These are phyloP conservation scores for Drosophila kohkoa DNA, from an alignment of 1,140 invertebrate species.

Conservation along the genomic window DNA sequence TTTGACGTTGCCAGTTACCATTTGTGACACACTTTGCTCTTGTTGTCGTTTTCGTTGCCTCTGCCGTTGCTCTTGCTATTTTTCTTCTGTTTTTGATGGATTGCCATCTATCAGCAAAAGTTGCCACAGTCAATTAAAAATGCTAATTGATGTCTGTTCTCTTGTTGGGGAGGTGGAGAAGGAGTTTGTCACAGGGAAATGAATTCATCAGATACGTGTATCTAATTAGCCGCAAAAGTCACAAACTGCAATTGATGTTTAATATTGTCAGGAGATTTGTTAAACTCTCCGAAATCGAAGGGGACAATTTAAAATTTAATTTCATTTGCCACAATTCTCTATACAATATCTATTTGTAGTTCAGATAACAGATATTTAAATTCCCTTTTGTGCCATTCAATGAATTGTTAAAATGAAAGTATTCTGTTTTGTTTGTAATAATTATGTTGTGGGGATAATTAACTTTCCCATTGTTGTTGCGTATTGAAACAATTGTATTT, in stretches of 20 bases:
- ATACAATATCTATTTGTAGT: neutral
- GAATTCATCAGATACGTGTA: slow-evolving; percentile 18
- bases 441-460: no score
- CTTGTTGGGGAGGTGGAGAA: neutral
- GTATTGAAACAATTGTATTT: no score
- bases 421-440: neutral
- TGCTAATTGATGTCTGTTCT: slow-evolving; percentile 69
- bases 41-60: slow-evolving; percentile 11
- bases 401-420: neutral
- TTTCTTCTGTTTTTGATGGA: slow-evolving; percentile 40
- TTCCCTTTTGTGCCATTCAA: neutral
- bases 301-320: slow-evolving; percentile 9
- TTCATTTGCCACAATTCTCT: neutral
- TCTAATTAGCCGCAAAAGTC: slow-evolving; percentile 43
- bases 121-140: slow-evolving; percentile 71
- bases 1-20: slow-evolving; percentile 48
- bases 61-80: slow-evolving; percentile 1
- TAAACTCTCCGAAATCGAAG: slow-evolving; percentile 6
- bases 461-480: no score
- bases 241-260: slow-evolving; percentile 56
- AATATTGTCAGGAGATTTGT: slow-evolving; percentile 33
- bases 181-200: slow-evolving; percentile 28
- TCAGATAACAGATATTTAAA: neutral
- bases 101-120: slow-evolving; percentile 36
- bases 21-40: slow-evolving; percentile 36